Evolutionary conservation across 92 coral and sea anemone genomes (phyloP).

Genomic region (Zoanthus solanderi): DNA sequence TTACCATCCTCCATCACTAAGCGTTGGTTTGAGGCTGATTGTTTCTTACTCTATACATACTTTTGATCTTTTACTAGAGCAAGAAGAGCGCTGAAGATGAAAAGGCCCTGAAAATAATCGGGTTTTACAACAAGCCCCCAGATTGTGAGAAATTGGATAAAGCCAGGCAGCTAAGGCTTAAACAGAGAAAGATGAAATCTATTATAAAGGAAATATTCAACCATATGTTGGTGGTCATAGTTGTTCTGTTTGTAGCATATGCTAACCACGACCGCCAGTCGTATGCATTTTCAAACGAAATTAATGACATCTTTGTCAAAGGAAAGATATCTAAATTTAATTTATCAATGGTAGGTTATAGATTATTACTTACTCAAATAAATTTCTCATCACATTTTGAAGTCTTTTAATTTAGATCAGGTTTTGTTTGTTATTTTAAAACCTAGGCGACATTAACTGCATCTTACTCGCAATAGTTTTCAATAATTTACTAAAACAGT

Average conservation of each 20-base stretch:
- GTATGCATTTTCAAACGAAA: slow-evolving; percentile 70
- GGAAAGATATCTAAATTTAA: slow-evolving; percentile 50
- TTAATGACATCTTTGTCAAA: slow-evolving; percentile 62
- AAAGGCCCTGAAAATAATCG: slow-evolving; percentile 40
- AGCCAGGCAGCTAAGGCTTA: slow-evolving; percentile 79
- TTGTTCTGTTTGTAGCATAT: slow-evolving; percentile 85
- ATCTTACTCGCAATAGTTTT: too few species aligned
- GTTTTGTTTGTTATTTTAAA: too few species aligned
- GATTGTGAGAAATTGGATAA: slow-evolving; percentile 79
- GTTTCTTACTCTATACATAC: background rate
- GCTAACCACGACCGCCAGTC: slow-evolving; percentile 89
- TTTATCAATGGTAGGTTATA: slow-evolving; percentile 59
- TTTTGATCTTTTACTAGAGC: slow-evolving; percentile 24
- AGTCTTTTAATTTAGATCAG: too few species aligned
- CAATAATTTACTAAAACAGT: too few species aligned
- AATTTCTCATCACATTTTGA: too few species aligned
- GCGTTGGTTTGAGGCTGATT: background rate
- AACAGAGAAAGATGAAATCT: slow-evolving; percentile 85
- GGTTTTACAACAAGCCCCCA: slow-evolving; percentile 74
- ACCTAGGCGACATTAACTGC: too few species aligned
- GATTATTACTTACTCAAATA: too few species aligned
- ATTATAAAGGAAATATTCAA: slow-evolving; percentile 80
- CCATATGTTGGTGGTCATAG: slow-evolving; percentile 77
- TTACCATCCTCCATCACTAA: too few species aligned
- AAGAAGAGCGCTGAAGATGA: slow-evolving; percentile 49